Conservation (phyloP, 2,113 vertebrate genomes). For the Diadophis punctatus region DNA sequence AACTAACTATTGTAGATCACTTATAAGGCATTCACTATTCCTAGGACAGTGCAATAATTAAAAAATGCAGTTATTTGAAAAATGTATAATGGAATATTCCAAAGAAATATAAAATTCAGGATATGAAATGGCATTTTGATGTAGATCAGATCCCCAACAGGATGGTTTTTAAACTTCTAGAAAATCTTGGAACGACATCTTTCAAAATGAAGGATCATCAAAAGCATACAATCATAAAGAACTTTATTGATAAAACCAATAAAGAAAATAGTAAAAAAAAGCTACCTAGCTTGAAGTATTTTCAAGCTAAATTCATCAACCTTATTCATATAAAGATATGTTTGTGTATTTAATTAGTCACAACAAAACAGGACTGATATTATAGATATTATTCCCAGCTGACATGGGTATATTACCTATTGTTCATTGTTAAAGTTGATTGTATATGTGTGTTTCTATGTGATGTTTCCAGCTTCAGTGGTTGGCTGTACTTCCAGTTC, state of each 20-base stretch:
- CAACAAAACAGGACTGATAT: background rate
- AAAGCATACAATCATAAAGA: slow-evolving; percentile 59
- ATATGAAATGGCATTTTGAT: slow-evolving; percentile 78
- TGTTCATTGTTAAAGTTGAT: background rate
- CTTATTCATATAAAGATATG: background rate
- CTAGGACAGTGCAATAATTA: slow-evolving; percentile 67
- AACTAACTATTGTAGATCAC: slow-evolving; percentile 60
- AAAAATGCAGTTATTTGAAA: slow-evolving; percentile 80
- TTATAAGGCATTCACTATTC: slow-evolving; percentile 68
- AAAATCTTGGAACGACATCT: slow-evolving; percentile 77
- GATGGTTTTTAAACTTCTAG: slow-evolving; percentile 67
- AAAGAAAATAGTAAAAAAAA: slow-evolving; percentile 56
- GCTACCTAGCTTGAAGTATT: slow-evolving; percentile 44
- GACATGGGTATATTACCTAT: too few relatives aligned
- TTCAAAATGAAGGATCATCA: slow-evolving; percentile 74
- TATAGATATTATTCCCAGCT: background rate
- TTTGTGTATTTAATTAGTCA: background rate
- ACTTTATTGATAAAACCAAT: slow-evolving; percentile 61
- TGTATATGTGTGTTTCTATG: too few relatives aligned
- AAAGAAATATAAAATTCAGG: slow-evolving; percentile 65
- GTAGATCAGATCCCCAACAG: slow-evolving; percentile 70
- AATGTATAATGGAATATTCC: slow-evolving; percentile 74
- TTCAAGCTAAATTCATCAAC: slow-evolving; percentile 15
- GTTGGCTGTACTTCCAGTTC: too few relatives aligned
- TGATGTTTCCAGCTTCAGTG: too few relatives aligned